These are phyloP conservation scores for Tachypleus tridentatus DNA, from an alignment of 1,140 invertebrate genomes.

Conservation along the genomic window DNA sequence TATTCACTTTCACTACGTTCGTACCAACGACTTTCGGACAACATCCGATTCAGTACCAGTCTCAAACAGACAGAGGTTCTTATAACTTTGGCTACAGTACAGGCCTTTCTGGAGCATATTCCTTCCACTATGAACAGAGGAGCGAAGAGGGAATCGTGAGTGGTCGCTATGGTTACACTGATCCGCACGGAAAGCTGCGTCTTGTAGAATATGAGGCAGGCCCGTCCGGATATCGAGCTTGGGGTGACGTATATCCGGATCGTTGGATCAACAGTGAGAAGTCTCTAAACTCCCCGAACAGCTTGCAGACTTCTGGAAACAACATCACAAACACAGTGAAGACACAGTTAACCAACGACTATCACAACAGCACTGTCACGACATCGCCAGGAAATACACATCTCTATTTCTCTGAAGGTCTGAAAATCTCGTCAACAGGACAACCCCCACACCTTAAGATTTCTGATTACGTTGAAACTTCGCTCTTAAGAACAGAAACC, in stretches of 20 bases:
- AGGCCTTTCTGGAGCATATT: slow-evolving; percentile 52
- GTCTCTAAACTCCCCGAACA: neutral
- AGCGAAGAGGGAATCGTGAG: slow-evolving; percentile 73
- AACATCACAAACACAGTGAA: no score
- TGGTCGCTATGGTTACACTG: slow-evolving; percentile 78
- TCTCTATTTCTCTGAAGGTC: no score
- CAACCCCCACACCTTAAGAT: no score
- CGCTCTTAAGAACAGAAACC: no score
- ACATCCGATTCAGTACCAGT: slow-evolving; percentile 18
- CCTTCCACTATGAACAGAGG: slow-evolving; percentile 74
- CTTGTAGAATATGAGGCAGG: slow-evolving; percentile 83
- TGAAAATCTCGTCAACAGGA: no score
- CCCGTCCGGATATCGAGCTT: slow-evolving; percentile 31
- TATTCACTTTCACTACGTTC: no score
- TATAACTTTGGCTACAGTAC: slow-evolving; percentile 83
- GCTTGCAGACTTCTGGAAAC: no score
- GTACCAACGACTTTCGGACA: no score
- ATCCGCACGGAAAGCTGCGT: slow-evolving; percentile 72
- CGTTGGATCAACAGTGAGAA: slow-evolving; percentile 4
- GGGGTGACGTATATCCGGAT: slow-evolving; percentile 17
- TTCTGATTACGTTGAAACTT: no score
- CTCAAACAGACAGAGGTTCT: slow-evolving; percentile 45
- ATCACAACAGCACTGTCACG: no score
- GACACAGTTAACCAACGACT: no score
- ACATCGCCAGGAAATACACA: no score